phyloP scores from a whole-genome alignment of 2,113 vertebrate genomes.

The Dascyllus trimaculatus region DNA sequence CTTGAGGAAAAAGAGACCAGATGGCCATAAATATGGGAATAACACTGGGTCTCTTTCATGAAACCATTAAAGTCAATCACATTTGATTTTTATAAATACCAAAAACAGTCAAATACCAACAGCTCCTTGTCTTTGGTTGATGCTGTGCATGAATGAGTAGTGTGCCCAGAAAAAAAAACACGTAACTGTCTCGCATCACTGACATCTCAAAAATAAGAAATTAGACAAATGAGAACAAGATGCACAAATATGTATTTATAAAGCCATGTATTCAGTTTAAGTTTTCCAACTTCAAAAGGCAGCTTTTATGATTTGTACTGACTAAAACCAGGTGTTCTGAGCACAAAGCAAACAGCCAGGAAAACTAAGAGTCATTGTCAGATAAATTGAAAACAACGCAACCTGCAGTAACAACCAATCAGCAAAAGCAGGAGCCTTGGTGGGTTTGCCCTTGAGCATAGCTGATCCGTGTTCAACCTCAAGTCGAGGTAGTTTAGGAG shows the following conservation, averaged over 20 bases:
- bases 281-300: slow-evolving; percentile 56
- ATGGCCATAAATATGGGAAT: slow-evolving; percentile 75
- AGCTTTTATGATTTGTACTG: slow-evolving; percentile 59
- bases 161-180: slow-evolving; percentile 46
- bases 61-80: slow-evolving; percentile 73
- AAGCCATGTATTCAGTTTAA: slow-evolving; percentile 50
- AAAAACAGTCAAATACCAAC: slow-evolving; percentile 57
- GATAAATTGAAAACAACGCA: slow-evolving; percentile 61
- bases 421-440: slow-evolving; percentile 42
- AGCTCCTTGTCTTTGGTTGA: slow-evolving; percentile 49
- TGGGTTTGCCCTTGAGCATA: slow-evolving; percentile 42
- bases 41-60: slow-evolving; percentile 67
- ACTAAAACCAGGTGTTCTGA: slow-evolving; percentile 75
- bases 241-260: slow-evolving; percentile 10
- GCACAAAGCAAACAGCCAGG: slow-evolving; percentile 51
- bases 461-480: slow-evolving; percentile 55
- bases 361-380: slow-evolving; percentile 69
- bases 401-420: slow-evolving; percentile 66
- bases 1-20: slow-evolving; percentile 64
- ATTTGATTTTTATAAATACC: slow-evolving; percentile 69
- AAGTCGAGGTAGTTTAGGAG: slow-evolving; percentile 54
- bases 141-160: slow-evolving; percentile 12
- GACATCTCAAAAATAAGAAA: slow-evolving; percentile 29
- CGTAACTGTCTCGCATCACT: slow-evolving; percentile 41
- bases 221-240: slow-evolving; percentile 33